These are phyloP conservation scores for Ochropleura leucogaster DNA, from an alignment of 2,888 invertebrate genomes.

Conservation along the genomic window DNA sequence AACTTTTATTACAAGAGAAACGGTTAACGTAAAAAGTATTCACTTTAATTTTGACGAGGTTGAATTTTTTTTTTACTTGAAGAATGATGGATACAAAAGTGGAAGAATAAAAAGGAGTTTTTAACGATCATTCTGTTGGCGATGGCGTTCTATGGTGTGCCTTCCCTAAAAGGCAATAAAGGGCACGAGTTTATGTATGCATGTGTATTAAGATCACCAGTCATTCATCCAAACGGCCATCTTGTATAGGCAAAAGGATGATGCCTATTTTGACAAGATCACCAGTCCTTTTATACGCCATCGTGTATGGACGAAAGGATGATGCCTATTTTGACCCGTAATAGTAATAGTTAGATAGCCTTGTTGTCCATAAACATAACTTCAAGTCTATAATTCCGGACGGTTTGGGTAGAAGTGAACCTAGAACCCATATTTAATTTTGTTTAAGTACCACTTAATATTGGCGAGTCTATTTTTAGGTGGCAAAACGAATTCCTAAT, in stretches of 20 bases:
- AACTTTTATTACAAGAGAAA: constrained; percentile 18
- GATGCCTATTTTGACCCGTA: too few species aligned
- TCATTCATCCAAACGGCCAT: neutral
- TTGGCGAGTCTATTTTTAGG: neutral
- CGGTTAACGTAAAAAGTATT: neutral
- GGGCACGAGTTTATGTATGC: neutral
- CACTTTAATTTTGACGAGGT: neutral
- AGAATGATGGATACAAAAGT: neutral
- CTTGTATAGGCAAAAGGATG: neutral
- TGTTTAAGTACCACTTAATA: neutral
- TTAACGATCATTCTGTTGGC: neutral
- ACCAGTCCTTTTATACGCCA: neutral
- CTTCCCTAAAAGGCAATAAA: neutral
- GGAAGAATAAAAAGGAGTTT: neutral
- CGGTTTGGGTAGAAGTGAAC: neutral
- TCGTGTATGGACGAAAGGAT: neutral
- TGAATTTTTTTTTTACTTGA: neutral
- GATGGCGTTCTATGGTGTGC: too few species aligned
- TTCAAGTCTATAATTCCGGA: neutral
- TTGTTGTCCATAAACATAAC: neutral
- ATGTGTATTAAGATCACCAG: too few species aligned
- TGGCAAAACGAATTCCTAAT: neutral
- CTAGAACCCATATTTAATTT: neutral
- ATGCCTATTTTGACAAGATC: too few species aligned
- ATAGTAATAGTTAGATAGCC: too few species aligned